These are phyloP conservation scores for Erythrocercus mccallii DNA, from an alignment of 2,113 vertebrate genomes.

Conservation along the genomic window DNA sequence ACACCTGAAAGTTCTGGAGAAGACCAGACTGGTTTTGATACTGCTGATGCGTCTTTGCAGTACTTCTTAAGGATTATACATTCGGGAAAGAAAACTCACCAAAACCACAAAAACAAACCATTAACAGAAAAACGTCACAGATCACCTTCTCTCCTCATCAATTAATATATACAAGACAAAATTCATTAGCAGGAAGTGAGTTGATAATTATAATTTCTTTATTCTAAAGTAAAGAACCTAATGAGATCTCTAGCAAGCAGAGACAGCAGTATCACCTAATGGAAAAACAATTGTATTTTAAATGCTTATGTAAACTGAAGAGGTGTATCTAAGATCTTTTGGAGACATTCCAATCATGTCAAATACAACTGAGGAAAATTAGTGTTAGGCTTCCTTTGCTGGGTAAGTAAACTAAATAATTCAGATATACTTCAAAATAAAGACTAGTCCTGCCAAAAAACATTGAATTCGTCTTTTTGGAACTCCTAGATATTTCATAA, in stretches of 20 bases:
- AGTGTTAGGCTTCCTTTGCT: neutral
- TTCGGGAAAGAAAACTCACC: neutral
- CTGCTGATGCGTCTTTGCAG: neutral
- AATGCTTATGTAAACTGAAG: neutral
- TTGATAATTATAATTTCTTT: neutral
- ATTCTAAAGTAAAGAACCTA: neutral
- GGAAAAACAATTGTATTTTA: neutral
- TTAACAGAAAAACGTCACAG: neutral
- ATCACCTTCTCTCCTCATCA: neutral
- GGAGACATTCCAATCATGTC: neutral
- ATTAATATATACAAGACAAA: neutral
- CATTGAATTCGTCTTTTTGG: neutral
- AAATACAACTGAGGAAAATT: neutral
- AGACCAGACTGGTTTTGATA: neutral
- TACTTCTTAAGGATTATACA: neutral
- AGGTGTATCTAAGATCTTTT: neutral
- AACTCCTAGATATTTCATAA: conserved; percentile 20
- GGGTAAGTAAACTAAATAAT: neutral
- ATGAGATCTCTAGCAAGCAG: neutral
- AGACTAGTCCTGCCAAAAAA: neutral
- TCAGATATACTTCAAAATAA: neutral
- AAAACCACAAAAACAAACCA: neutral
- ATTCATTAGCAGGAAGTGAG: neutral
- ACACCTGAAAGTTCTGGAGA: neutral
- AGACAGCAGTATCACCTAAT: neutral